Conservation (phyloP, 1,140 invertebrate genomes). For the Diabrotica virgifera region DNA sequence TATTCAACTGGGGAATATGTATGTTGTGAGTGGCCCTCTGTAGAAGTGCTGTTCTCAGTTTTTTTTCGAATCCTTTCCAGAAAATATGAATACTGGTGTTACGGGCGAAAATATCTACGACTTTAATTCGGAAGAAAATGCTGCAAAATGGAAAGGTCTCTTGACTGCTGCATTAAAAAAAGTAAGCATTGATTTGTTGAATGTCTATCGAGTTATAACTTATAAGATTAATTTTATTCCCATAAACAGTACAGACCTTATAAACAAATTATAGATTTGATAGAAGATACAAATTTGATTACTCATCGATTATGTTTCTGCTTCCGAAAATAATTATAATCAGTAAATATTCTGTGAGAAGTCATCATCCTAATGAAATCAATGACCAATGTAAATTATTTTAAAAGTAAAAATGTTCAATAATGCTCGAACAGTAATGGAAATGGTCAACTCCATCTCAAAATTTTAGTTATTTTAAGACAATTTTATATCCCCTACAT, state of each 20-base stretch:
- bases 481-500: too few species aligned
- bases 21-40: constrained; percentile 11
- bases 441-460: too few species aligned
- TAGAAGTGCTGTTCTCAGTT: constrained; percentile 16
- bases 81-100: constrained; percentile 35
- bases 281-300: too few species aligned
- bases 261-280: too few species aligned
- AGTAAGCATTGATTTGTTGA: constrained; percentile 50
- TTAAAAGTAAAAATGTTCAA: too few species aligned
- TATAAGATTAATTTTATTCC: neutral
- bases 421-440: too few species aligned
- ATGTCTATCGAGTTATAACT: neutral
- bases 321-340: too few species aligned
- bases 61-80: constrained; percentile 9
- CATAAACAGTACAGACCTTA: neutral
- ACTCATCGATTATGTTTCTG: too few species aligned
- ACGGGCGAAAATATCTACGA: constrained; percentile 68
- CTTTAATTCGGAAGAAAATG: constrained; percentile 84
- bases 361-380: too few species aligned
- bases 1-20: constrained; percentile 10
- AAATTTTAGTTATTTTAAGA: too few species aligned
- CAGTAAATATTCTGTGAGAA: too few species aligned
- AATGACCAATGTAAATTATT: too few species aligned
- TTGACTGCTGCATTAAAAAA: constrained; percentile 77
- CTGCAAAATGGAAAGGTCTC: constrained; percentile 83